These are phyloP conservation scores for Drepana falcataria DNA, from an alignment of 2,888 invertebrate genomes.

Conservation along the genomic window DNA sequence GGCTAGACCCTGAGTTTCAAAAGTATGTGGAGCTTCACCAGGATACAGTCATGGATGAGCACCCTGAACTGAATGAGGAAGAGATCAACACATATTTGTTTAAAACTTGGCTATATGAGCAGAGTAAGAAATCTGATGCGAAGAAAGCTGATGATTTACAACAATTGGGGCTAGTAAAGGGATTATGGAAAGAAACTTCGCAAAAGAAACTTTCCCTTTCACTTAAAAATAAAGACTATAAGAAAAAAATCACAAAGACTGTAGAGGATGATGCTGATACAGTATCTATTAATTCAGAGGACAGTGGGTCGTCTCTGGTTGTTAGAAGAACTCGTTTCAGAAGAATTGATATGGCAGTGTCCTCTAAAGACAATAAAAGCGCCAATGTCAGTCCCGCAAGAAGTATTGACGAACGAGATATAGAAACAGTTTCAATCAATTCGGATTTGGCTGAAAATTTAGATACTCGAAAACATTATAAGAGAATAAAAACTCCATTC, in stretches of 20 bases:
- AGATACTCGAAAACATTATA: not conserved
- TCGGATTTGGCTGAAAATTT: not conserved
- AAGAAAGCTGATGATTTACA: constrained; percentile 19
- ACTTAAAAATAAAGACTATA: constrained; percentile 6
- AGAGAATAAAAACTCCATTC: not conserved
- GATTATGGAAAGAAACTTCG: constrained; percentile 10
- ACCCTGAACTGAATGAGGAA: constrained; percentile 68
- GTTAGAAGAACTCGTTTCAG: constrained; percentile 1
- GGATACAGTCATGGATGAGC: constrained; percentile 68
- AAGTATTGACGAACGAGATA: constrained; percentile 20
- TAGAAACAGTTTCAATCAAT: constrained; percentile 17
- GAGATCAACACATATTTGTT: constrained; percentile 70
- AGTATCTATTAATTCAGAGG: constrained; percentile 6
- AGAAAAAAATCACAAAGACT: not conserved
- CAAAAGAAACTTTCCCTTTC: constrained; percentile 7
- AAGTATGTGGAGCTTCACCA: constrained; percentile 69
- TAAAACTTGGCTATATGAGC: constrained; percentile 67
- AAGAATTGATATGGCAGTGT: constrained; percentile 15
- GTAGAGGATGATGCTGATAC: constrained; percentile 4
- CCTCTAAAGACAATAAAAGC: constrained; percentile 11
- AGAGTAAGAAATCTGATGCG: constrained; percentile 33
- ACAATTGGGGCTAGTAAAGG: constrained; percentile 24
- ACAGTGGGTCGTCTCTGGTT: constrained; percentile 2
- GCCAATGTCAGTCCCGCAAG: not conserved
- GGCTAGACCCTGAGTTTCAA: constrained; percentile 63